Evolutionary conservation across 2,113 vertebrate species (phyloP), one percentile per base, ranked within the genome.

Genomic region (Crotalus viridis): DNA sequence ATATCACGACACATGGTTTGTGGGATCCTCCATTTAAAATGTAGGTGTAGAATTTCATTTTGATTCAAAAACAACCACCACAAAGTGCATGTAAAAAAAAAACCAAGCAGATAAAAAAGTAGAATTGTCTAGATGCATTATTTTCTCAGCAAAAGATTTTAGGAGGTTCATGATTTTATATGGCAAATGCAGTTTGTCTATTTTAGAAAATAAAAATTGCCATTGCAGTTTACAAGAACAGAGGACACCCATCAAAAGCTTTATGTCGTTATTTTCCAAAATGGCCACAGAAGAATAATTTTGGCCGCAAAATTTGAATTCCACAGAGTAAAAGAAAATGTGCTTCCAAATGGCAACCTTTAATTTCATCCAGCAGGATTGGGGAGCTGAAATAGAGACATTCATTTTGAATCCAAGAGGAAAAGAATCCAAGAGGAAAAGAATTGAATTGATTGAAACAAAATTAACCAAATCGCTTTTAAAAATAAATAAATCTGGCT

Each of bases 331-430:
- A 55, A 93, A 86, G 91, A 86, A 93, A 92, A 28, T 21, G 90
- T 90, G 94, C 92, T 94, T 96, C 94, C 94, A 92, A 91, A 54
- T 95, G 95, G 95, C 95, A 95, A 95, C 74, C 96, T 87, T 5
- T 94, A 94, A 92, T 28, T 0, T 89, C 12, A n/a, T 24, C 91
- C 43, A 91, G 86, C 54, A 94, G 93, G 55, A 33, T 13, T 91
- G 90, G 7, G 54, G 74, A 81, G 19, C 22, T 86, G 86, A 93
- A 92, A 69, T 96, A 95, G 93, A 90, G 91, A 96, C 91, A 94
- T 46, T 93, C 93, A 94, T 94, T 95, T 89, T 91, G 33, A 55
- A 92, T 92, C 95, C 56, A 89, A 43, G 90, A 13, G 64, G 48
- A 89, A 56, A 91, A 43, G 39, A 9, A 43, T 81, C 95, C 56